Evolutionary conservation across 2,797 vertebrate species (phyloP).

Genomic region (Poeciliopsis infans): DNA sequence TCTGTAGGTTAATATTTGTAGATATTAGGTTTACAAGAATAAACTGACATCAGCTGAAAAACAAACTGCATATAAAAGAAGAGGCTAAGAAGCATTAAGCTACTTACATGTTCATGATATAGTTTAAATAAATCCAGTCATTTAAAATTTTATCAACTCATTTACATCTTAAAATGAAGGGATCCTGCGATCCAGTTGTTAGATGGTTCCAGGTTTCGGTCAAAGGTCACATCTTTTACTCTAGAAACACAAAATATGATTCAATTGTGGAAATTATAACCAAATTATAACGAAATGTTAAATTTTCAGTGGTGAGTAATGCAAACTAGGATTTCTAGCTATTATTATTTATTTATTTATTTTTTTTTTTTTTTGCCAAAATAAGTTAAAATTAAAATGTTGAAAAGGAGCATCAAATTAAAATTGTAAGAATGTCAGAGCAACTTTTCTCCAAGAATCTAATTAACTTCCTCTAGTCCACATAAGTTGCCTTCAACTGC

Average conservation of each 20-base stretch:
- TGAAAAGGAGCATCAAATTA: neutral
- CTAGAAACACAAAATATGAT: neutral
- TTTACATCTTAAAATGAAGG: neutral
- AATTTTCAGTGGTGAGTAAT: neutral
- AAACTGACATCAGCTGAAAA: too few species aligned
- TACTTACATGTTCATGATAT: too few species aligned
- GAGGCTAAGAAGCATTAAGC: too few species aligned
- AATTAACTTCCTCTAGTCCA: neutral
- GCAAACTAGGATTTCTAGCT: too few species aligned
- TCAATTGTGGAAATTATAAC: neutral
- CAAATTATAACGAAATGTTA: neutral
- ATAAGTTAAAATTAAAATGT: neutral
- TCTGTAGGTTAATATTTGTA: too few species aligned
- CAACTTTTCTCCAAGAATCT: neutral
- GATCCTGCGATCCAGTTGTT: neutral
- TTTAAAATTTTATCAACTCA: neutral
- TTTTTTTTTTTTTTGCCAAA: too few species aligned
- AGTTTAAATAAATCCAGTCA: neutral
- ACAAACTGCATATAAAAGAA: too few species aligned
- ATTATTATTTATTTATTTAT: too few species aligned
- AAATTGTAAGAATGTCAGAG: neutral
- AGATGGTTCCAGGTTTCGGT: neutral
- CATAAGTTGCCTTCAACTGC: neutral
- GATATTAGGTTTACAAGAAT: too few species aligned
- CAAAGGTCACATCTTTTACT: neutral